These are phyloP conservation scores for Galendromus occidentalis DNA, from an alignment of 1,140 invertebrate species.

Conservation along the genomic window DNA sequence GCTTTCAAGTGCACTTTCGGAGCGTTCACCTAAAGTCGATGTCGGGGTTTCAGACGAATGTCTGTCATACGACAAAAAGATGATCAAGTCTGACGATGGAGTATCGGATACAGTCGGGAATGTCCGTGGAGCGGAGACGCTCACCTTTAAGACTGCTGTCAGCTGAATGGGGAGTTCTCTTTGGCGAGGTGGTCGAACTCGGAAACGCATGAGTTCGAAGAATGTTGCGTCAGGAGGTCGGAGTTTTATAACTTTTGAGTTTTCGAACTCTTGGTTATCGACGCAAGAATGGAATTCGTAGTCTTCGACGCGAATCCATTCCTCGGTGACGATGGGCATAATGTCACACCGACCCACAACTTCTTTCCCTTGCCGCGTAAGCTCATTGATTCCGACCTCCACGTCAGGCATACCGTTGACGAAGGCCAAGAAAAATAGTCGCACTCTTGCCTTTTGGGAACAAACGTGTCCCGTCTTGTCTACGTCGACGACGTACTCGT, in stretches of 20 bases:
- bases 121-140: too few species aligned
- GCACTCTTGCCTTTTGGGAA: constrained; percentile 82
- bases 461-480: constrained; percentile 60
- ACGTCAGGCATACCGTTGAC: constrained; percentile 66
- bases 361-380: constrained; percentile 87
- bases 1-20: constrained; percentile 62
- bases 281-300: constrained; percentile 88
- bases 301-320: constrained; percentile 91
- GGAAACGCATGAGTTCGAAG: constrained; percentile 87
- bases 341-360: constrained; percentile 97
- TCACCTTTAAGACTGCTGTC: constrained; percentile 39
- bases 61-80: too few species aligned
- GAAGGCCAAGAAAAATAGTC: constrained; percentile 88
- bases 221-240: constrained; percentile 96
- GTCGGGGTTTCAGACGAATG: too few species aligned
- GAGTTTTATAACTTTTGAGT: constrained; percentile 56
- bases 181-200: constrained; percentile 83
- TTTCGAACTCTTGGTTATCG: constrained; percentile 72
- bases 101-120: neutral
- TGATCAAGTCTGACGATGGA: too few species aligned
- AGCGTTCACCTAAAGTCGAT: neutral
- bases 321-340: constrained; percentile 94
- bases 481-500: constrained; percentile 87
- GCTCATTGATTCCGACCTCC: constrained; percentile 91
- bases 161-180: constrained; percentile 88